Evolutionary conservation across 2,888 invertebrate genomes (phyloP), one percentile per base, ranked within the genome.

Genomic region (Eupithecia tripunctaria): DNA sequence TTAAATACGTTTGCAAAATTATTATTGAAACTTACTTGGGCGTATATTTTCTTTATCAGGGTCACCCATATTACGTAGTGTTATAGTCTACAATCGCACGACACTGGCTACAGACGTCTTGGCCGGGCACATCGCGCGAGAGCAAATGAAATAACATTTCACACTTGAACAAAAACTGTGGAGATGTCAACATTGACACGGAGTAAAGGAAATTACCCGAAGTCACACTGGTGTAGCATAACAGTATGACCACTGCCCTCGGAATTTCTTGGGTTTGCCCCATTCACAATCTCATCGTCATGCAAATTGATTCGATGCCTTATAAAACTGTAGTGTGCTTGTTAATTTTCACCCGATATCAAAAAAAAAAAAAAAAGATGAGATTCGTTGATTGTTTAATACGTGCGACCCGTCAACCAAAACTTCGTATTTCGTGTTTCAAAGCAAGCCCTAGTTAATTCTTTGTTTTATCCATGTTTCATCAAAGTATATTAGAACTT

Each of bases 11-110:
- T 62, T 62, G 4, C 8, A 36, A n/a, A n/a, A 21, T 51, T 47
- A n/a, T 47, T 62, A 56, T 60, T 18, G 29, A 64, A 74, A 87
- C 87, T 82, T 78, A 87, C 87, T 83, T 32, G 87, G 87, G 72
- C 84, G 82, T 67, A 84, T 64, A 78, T 79, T 82, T 67, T 81
- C 80, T 36, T 76, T 79, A 47, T 81, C 77, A 6, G 77, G 71
- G 5, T 79, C 79, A 38, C 81, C 82, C 85, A 85, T 85, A 12
- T 73, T 82, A 36, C 72, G 56, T 73, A 43, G 47, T 65, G 41
- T 32, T 60, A 70, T 12, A 64, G 56, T 21, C 15, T 67, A 68
- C 15, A 73, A 73, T 43, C 72, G 69, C 71, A 71, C 71, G 41
- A 25, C 67, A 75, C 75, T 62, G 56, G 38, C 38, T 10, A 2